phyloP scores from a whole-genome alignment of 2,113 vertebrate species.

The Donacobius atricapilla region DNA sequence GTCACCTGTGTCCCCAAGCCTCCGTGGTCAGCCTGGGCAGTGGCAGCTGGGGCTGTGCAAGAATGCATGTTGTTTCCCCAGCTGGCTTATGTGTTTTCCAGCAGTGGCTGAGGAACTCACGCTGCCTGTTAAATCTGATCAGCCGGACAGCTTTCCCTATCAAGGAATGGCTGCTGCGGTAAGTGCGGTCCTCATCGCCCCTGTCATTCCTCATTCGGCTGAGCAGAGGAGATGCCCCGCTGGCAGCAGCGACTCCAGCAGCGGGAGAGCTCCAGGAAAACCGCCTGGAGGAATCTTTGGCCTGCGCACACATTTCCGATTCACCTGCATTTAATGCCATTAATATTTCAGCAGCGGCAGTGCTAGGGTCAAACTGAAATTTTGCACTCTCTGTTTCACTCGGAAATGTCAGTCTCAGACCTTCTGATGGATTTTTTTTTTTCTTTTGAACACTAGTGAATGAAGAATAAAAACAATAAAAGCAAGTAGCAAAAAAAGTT shows the following conservation, averaged over 20 bases:
- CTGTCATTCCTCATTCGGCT: slow-evolving; percentile 41
- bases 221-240: background rate
- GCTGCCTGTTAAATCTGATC: background rate
- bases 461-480: background rate
- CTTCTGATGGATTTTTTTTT: background rate
- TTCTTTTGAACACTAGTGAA: background rate
- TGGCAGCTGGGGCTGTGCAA: accelerated
- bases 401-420: slow-evolving; percentile 44
- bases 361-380: slow-evolving; percentile 63
- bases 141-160: background rate
- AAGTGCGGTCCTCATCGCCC: background rate
- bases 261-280: background rate
- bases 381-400: slow-evolving; percentile 63
- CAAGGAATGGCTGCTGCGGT: background rate
- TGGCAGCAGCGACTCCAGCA: background rate
- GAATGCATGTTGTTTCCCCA: accelerated
- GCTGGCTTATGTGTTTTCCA: background rate
- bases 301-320: slow-evolving; percentile 20
- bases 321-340: slow-evolving; percentile 64
- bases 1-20: background rate
- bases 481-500: background rate
- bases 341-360: slow-evolving; percentile 70
- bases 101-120: background rate
- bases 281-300: slow-evolving; percentile 47
- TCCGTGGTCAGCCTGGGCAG: accelerated